Evolutionary conservation across 2,113 vertebrate species (phyloP), one percentile per base, ranked within the genome.

Genomic region (Triplophysa tibetana): DNA sequence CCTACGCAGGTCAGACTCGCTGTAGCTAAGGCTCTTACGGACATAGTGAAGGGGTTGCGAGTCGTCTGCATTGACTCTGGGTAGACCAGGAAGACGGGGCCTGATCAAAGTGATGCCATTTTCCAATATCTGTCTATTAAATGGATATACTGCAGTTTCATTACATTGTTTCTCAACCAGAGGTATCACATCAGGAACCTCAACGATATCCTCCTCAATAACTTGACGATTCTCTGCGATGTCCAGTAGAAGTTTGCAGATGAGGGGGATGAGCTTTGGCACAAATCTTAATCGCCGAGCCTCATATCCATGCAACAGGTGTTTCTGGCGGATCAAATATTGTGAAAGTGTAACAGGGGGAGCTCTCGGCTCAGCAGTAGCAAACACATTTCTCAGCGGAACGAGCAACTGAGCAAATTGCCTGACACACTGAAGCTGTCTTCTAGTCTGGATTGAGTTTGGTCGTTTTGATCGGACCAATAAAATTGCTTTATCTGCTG

Each of bases 361-460:
- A 0, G 88, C 92, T 84, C 80, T 89, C n/a, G 95, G 95, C 68
- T 94, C 92, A 0, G 93, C 95, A 73, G 93, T 93, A 0, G 95
- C 93, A 66, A 99, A 99, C 1, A 99, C 90, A 0, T 91, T 97
- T 75, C 94, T 92, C 67, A 99, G 88, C 1, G 97, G 96, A 61
- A 89, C 88, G 60, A 99, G 91, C 85, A 98, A 98, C 87, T 95
- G 94, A 3, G 94, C 93, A 82, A 99, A 99, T 43, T 97, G 91
- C 52, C 94, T 90, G 38, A 98, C 89, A 2, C 97, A 98, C 3
- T 93, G 79, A 8, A 99, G 86, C 89, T 99, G 97, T 75, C 95
- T 92, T 81, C 96, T 89, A 2, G 97, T 98, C 86, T 98, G 97
- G 88, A 99, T 96, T 24, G 97, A 96, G 70, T 96, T 96, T 3